Percentiles rank a stretch among this genome's conserved stretches.
phyloP scores from a whole-genome alignment of 2,888 invertebrate species.

The Xiphydria camelus region DNA sequence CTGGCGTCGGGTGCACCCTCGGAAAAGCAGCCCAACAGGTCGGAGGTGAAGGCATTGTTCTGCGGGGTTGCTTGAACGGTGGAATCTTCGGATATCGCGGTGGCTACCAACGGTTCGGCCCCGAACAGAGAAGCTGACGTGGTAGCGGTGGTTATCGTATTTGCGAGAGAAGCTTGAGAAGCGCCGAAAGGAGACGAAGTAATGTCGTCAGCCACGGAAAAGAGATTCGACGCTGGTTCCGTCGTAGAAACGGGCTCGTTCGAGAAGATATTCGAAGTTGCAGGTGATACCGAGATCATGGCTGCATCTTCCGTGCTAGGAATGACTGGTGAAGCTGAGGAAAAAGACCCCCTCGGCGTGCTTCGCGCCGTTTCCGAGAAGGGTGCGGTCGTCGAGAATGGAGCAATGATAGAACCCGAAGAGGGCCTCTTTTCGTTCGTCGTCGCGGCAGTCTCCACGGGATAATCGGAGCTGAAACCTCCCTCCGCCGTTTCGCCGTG shows the following conservation, averaged over 20 bases:
- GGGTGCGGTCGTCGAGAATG: conserved; percentile 36
- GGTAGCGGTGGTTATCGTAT: conserved; percentile 13
- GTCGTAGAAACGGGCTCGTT: neutral
- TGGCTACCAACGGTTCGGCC: conserved; percentile 26
- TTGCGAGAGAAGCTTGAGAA: conserved; percentile 10
- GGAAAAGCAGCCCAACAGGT: conserved; percentile 29
- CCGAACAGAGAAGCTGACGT: conserved; percentile 18
- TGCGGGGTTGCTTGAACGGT: conserved; percentile 8
- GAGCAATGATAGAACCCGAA: conserved; percentile 21
- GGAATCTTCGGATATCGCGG: conserved; percentile 3
- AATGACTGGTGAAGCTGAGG: neutral
- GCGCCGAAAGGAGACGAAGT: neutral
- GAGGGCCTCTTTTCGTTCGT: conserved; percentile 37
- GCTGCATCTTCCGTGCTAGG: neutral
- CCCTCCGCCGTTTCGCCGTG: conserved; percentile 3
- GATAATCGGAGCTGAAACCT: conserved; percentile 9
- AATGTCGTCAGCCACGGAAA: conserved; percentile 29
- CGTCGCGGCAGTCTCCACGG: conserved; percentile 23
- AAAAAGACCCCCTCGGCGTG: neutral
- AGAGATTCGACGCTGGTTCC: conserved; percentile 25
- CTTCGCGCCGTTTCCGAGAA: conserved; percentile 49
- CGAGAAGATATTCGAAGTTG: conserved; percentile 20
- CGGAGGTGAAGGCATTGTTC: conserved; percentile 27
- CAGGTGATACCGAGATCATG: conserved; percentile 7
- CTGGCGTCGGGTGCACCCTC: conserved; percentile 14